phyloP scores from a whole-genome alignment of 2,797 vertebrate genomes.

The Lacerta bilineata region DNA sequence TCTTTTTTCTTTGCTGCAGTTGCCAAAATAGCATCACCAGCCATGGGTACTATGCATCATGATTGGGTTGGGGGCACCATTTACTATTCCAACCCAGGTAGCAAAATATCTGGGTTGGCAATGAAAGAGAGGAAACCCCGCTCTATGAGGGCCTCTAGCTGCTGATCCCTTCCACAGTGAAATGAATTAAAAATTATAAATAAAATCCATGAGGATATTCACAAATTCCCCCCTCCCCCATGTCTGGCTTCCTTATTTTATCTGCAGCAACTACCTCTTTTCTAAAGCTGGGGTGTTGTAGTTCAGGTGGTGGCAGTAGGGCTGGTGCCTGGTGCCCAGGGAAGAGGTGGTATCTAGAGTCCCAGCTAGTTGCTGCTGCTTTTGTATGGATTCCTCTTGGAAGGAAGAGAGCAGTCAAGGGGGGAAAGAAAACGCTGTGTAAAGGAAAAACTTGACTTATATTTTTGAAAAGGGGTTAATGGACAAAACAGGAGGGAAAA shows the following conservation, averaged over 20 bases:
- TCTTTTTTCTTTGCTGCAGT: too few relatives aligned
- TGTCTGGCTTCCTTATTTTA: too few relatives aligned
- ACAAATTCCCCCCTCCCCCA: not conserved
- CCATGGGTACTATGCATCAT: too few relatives aligned
- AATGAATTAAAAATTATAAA: not conserved
- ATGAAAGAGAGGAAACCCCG: too few relatives aligned
- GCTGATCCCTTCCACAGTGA: not conserved
- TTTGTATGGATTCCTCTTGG: not conserved
- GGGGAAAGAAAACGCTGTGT: not conserved
- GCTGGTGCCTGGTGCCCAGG: not conserved
- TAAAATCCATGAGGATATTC: not conserved
- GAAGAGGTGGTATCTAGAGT: not conserved
- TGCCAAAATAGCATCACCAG: too few relatives aligned
- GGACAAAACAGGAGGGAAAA: conserved; percentile 2
- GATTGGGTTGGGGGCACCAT: too few relatives aligned
- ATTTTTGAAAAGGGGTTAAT: conserved; percentile 17
- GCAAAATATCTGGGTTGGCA: not conserved
- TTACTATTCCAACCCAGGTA: not conserved
- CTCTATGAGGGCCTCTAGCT: not conserved
- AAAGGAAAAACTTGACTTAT: fast-evolving
- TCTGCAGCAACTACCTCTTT: not conserved
- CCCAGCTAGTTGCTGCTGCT: too few relatives aligned
- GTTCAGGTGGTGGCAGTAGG: not conserved
- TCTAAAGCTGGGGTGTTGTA: too few relatives aligned
- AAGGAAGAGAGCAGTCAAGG: not conserved